Base-by-base conservation (phyloP, 2,797 vertebrate genomes). In the Mionectes olivaceus region DNA sequence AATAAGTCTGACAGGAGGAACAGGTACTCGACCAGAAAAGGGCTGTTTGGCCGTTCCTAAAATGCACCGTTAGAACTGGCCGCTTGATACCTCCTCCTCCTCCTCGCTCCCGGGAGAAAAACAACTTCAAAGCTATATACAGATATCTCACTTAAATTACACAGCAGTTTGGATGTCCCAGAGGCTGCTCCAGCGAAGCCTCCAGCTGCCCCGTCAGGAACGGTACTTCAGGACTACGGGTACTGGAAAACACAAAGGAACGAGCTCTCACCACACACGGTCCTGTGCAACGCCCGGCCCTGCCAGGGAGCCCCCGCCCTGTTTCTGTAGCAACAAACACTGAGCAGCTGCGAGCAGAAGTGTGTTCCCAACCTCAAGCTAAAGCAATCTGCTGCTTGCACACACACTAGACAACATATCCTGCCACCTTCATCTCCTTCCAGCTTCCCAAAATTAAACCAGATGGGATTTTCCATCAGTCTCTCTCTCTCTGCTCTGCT, bases 151-250 rank as follows among this genome's bases (percentile, higher is more conserved):
- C 92, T 97, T 97, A 97, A 98, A 97, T 98, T 97, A 97, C 91
- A 96, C 96, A 97, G 97, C 97, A 94, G 94, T 88, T 94, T 94
- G 93, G 77, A 88, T 93, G 81, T 97, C 96, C 94, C 94, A 97
- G 93, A 96, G 93, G 83, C 93, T 94, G 87, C 79, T 95, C 96
- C 95, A 83, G 43, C 25, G 46, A 84, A 85, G 93, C 68, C 77
- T 97, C 94, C 94, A 83, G 91, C 90, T 94, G 94, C 82, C 87
- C 68, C 83, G 8, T 98, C 97, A 98, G 97, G 97, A 97, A 24
- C 22, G 97, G 97, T 99, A 99, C 96, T 99, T 99, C 97, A 99
- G 95, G 95, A 99, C 99, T 92, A 99, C 97, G 86, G 99, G 99
- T 97, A 99, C 99, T 99, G 98, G 69, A 95, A 97, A 88, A 96